Conservation (phyloP, 2,797 vertebrate genomes). For the Rhinatrema bivittatum region DNA sequence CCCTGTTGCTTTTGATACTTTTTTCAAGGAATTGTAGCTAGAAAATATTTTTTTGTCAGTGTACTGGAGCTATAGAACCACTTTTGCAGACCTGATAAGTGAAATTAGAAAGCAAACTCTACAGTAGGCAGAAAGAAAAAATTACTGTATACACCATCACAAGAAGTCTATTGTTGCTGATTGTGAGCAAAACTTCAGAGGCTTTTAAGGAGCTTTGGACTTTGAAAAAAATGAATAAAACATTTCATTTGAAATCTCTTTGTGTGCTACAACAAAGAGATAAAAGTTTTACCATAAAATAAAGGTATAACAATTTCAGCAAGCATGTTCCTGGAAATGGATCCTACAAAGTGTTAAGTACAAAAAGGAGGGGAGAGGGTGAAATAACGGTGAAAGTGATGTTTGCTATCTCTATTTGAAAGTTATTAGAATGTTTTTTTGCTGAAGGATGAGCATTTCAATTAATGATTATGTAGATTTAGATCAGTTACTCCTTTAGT, state of each 20-base stretch:
- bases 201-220: slow-evolving; percentile 27
- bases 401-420: slow-evolving; percentile 27
- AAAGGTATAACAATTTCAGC: slow-evolving; percentile 45
- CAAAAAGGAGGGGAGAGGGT: background rate
- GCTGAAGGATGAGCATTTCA: slow-evolving; percentile 32
- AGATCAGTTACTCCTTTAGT: slow-evolving; percentile 34
- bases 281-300: slow-evolving; percentile 36
- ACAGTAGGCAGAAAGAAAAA: background rate
- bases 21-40: slow-evolving; percentile 6
- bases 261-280: slow-evolving; percentile 44
- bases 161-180: slow-evolving; percentile 21
- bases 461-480: slow-evolving; percentile 37
- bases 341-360: slow-evolving; percentile 28
- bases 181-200: slow-evolving; percentile 14
- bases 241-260: slow-evolving; percentile 38
- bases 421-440: slow-evolving; percentile 28
- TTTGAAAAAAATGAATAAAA: slow-evolving; percentile 51
- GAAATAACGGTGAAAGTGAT: slow-evolving; percentile 1
- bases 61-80: slow-evolving; percentile 8
- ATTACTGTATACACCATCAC: slow-evolving; percentile 19
- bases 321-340: slow-evolving; percentile 26
- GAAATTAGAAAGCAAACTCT: slow-evolving; percentile 22
- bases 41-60: slow-evolving; percentile 22
- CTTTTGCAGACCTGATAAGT: slow-evolving; percentile 19
- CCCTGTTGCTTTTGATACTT: slow-evolving; percentile 27